These are phyloP conservation scores for Tor tambroides DNA, from an alignment of 2,113 vertebrate species.

Conservation along the genomic window DNA sequence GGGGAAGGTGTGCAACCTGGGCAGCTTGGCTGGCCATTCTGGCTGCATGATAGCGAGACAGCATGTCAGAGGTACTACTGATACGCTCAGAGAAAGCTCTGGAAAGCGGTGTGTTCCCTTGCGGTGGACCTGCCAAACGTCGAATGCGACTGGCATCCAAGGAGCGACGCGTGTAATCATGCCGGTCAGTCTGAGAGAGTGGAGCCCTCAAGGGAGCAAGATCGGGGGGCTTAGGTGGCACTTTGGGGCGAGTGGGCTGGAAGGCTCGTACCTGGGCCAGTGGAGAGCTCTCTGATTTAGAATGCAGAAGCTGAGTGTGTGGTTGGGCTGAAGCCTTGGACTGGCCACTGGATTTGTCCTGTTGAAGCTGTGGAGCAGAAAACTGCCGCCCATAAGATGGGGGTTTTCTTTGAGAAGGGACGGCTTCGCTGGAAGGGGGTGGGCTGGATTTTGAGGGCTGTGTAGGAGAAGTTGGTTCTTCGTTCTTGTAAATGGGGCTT, in stretches of 20 bases:
- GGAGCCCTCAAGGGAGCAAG: slow-evolving; percentile 48
- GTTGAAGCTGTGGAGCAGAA: slow-evolving; percentile 68
- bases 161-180: slow-evolving; percentile 62
- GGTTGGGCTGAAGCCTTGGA: slow-evolving; percentile 31
- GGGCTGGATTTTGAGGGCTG: slow-evolving; percentile 37
- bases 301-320: slow-evolving; percentile 61
- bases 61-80: slow-evolving; percentile 53
- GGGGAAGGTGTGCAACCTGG: slow-evolving; percentile 37
- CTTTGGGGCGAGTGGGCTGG: slow-evolving; percentile 62
- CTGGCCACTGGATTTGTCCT: slow-evolving; percentile 47
- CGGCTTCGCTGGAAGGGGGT: slow-evolving; percentile 1
- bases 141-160: slow-evolving; percentile 60
- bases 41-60: slow-evolving; percentile 60
- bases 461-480: slow-evolving; percentile 38
- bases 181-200: slow-evolving; percentile 55
- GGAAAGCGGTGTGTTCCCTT: slow-evolving; percentile 58
- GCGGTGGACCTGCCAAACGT: slow-evolving; percentile 47
- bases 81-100: slow-evolving; percentile 65
- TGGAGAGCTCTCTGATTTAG: slow-evolving; percentile 66
- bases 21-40: slow-evolving; percentile 59
- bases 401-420: slow-evolving; percentile 55
- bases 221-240: slow-evolving; percentile 63
- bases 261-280: slow-evolving; percentile 57
- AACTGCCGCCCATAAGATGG: slow-evolving; percentile 66
- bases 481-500: slow-evolving; percentile 62